Evolutionary conservation across 2,797 vertebrate genomes (phyloP).

Genomic region (Fratercula arctica): DNA sequence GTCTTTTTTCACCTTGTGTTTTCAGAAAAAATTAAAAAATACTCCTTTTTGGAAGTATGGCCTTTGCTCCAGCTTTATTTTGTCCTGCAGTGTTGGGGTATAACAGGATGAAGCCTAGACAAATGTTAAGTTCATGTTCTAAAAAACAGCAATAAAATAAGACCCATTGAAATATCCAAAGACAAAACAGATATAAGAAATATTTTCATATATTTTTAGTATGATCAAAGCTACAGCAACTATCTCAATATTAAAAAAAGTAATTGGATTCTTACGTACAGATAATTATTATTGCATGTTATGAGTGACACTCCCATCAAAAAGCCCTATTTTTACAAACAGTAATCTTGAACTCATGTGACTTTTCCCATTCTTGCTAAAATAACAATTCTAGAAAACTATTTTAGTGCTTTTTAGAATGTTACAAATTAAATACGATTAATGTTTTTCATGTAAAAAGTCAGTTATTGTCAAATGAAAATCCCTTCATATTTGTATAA

Average conservation of each 20-base stretch:
- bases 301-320: background rate
- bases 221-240: background rate
- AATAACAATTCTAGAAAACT: conserved; percentile 13
- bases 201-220: background rate
- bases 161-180: background rate
- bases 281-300: background rate
- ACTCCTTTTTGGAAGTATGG: background rate
- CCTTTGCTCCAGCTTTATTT: background rate
- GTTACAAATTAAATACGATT: background rate
- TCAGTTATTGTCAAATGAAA: background rate
- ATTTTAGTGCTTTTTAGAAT: background rate
- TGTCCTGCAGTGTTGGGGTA: background rate
- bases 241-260: background rate
- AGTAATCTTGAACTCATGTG: background rate
- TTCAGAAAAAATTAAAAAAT: background rate
- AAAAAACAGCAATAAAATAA: background rate
- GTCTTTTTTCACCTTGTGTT: background rate
- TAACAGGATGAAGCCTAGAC: background rate
- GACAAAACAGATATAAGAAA: background rate
- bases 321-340: background rate
- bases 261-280: background rate
- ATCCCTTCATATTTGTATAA: background rate
- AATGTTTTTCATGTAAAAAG: background rate
- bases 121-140: background rate
- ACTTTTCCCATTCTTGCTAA: conserved; percentile 20